These are phyloP conservation scores for Agrotis puta DNA, from an alignment of 2,888 invertebrate species.

Conservation along the genomic window DNA sequence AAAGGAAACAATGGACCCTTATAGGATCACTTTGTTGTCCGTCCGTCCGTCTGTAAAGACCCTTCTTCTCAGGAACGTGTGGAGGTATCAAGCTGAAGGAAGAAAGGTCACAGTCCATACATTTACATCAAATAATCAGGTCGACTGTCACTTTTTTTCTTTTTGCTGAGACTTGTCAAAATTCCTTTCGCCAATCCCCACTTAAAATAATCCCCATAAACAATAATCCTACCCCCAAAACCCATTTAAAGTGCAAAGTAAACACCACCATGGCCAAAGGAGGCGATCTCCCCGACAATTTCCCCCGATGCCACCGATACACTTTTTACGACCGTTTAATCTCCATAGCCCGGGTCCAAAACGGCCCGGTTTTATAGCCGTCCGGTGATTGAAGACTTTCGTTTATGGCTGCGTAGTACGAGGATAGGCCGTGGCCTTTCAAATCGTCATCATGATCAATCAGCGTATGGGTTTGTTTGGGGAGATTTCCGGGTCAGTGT, in stretches of 20 bases:
- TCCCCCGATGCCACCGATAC: constrained; percentile 57
- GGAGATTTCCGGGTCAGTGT: constrained; percentile 1
- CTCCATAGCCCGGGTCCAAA: constrained; percentile 60
- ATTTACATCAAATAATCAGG: too few species aligned
- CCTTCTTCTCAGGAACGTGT: too few species aligned
- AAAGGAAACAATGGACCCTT: too few species aligned
- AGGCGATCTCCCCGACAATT: constrained; percentile 37
- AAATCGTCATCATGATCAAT: constrained; percentile 59
- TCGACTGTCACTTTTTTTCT: too few species aligned
- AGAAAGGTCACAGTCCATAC: too few species aligned
- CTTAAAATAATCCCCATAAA: background rate
- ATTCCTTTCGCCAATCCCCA: too few species aligned
- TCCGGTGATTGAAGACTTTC: constrained; percentile 62
- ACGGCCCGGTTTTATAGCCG: constrained; percentile 61
- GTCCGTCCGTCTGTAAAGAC: too few species aligned
- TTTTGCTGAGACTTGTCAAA: too few species aligned
- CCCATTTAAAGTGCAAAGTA: constrained; percentile 39
- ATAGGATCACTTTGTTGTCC: too few species aligned
- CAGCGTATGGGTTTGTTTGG: constrained; percentile 43
- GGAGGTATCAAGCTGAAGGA: too few species aligned
- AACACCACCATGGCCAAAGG: constrained; percentile 42
- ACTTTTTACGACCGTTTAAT: constrained; percentile 72
- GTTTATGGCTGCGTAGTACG: constrained; percentile 55
- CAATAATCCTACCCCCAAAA: constrained; percentile 1
- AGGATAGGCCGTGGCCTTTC: constrained; percentile 58